phyloP scores from a whole-genome alignment of 2,797 vertebrate species.

The Chelonia mydas region DNA sequence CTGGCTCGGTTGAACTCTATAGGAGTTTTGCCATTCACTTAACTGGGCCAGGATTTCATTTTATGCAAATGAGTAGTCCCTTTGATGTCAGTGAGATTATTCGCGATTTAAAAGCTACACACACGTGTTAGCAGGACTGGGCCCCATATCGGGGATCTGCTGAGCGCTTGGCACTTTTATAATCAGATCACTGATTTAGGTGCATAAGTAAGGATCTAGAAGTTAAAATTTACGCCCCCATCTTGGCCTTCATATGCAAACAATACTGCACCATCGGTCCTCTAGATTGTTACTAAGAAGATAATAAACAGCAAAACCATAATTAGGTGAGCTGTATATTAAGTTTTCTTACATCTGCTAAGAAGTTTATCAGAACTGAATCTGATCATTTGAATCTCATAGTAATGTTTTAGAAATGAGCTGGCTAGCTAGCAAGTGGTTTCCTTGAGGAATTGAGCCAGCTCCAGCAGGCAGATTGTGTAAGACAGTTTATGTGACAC shows the following conservation, averaged over 20 bases:
- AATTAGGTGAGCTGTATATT: not conserved
- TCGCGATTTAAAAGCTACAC: not conserved
- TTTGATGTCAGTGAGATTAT: not conserved
- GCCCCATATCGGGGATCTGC: too few relatives aligned
- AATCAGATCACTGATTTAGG: not conserved
- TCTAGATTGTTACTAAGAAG: not conserved
- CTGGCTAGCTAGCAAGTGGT: not conserved
- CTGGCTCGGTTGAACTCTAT: not conserved
- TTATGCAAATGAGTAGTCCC: not conserved
- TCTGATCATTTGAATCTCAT: not conserved
- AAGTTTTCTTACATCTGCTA: not conserved
- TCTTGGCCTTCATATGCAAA: not conserved
- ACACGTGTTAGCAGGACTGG: not conserved
- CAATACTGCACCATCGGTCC: not conserved
- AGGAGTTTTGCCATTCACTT: not conserved
- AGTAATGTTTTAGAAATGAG: not conserved
- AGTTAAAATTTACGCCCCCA: not conserved
- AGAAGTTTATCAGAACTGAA: not conserved
- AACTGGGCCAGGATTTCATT: not conserved
- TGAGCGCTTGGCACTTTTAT: rapidly evolving
- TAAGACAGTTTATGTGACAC: conserved; percentile 34
- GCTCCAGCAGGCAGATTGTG: not conserved
- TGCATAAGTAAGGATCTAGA: not conserved
- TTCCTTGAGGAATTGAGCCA: not conserved
- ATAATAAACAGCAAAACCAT: rapidly evolving